phyloP scores from a whole-genome alignment of 2,113 vertebrate genomes.

The Martes martes region DNA sequence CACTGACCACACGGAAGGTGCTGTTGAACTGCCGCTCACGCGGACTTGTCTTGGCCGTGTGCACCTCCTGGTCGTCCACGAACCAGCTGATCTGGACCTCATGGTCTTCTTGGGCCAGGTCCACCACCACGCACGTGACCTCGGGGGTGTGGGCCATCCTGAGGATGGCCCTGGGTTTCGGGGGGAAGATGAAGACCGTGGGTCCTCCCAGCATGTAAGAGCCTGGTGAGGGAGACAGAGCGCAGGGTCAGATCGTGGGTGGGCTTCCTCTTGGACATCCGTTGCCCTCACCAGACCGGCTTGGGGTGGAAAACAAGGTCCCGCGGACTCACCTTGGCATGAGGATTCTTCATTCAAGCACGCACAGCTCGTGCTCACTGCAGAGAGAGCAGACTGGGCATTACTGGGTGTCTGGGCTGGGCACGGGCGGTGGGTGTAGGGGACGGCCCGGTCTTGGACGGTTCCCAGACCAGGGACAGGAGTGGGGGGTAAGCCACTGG shows the following conservation, averaged over 20 bases:
- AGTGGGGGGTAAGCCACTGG: background rate
- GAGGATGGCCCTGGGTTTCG: background rate
- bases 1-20: constrained; percentile 34
- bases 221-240: background rate
- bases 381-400: background rate
- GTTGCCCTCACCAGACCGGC: too few relatives aligned
- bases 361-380: background rate
- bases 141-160: background rate
- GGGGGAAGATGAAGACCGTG: constrained; percentile 56
- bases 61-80: accelerated
- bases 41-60: accelerated
- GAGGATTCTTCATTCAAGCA: too few relatives aligned
- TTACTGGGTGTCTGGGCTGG: background rate
- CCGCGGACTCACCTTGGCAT: too few relatives aligned
- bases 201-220: background rate
- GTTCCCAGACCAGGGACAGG: background rate
- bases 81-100: constrained; percentile 37
- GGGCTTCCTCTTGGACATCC: accelerated
- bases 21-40: background rate
- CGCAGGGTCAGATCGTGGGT: accelerated
- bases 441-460: background rate
- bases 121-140: constrained; percentile 55
- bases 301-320: too few relatives aligned
- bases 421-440: accelerated
- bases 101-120: background rate